These are phyloP conservation scores for Halisarca cf. caerulea DNA, from an alignment of 37 sponge, comb jelly and placozoan genomes.

Conservation along the genomic window DNA sequence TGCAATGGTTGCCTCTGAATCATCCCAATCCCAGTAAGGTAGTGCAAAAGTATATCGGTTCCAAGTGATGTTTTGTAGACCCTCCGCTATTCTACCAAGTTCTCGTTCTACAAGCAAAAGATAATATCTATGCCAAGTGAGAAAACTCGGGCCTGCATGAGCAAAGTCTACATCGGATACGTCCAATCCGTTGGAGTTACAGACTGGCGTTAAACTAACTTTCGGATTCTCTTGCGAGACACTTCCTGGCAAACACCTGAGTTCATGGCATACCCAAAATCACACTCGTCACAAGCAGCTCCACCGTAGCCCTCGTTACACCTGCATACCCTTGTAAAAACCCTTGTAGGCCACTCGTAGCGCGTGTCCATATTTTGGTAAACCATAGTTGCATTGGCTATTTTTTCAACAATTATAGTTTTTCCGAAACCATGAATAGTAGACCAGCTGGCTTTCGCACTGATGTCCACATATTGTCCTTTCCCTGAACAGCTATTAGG, in stretches of 20 bases:
- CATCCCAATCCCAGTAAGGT: constrained; percentile 47
- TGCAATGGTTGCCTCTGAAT: too few species aligned
- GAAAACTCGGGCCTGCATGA: constrained; percentile 42
- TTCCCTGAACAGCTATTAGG: too few species aligned
- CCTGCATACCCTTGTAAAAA: background rate
- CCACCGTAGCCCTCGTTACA: background rate
- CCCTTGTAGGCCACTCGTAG: too few species aligned
- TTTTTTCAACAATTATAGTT: too few species aligned
- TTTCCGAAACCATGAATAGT: too few species aligned
- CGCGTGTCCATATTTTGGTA: too few species aligned
- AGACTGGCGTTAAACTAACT: background rate
- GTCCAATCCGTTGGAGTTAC: background rate
- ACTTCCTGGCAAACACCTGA: too few species aligned
- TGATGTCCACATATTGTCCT: too few species aligned
- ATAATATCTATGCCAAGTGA: constrained; percentile 37
- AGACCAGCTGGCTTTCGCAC: too few species aligned
- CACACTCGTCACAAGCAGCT: background rate
- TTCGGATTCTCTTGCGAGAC: too few species aligned
- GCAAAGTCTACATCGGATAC: constrained; percentile 24
- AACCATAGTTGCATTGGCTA: too few species aligned
- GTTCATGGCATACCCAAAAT: background rate
- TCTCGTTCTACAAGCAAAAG: constrained; percentile 34
- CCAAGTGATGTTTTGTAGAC: background rate
- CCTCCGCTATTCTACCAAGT: constrained; percentile 9
- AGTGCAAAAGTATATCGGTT: constrained; percentile 13